Conservation (phyloP, 2,797 vertebrate genomes). For the Phoeniculus purpureus region DNA sequence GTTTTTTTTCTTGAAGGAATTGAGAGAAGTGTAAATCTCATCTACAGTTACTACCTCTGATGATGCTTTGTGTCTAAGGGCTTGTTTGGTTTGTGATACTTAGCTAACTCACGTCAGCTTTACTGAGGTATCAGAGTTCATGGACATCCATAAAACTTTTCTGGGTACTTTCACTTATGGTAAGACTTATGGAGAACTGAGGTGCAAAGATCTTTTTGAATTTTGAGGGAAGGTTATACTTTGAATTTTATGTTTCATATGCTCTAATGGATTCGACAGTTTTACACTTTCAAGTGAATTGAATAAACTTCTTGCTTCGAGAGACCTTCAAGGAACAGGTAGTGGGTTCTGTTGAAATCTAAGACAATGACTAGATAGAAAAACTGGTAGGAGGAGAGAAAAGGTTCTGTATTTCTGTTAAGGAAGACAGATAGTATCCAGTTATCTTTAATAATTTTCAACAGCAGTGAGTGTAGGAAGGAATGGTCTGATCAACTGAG, state of each 20-base stretch:
- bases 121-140: neutral
- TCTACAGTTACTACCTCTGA: neutral
- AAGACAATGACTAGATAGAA: neutral
- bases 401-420: neutral
- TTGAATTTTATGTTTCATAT: neutral
- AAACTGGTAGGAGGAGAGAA: neutral
- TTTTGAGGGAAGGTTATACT: neutral
- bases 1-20: neutral
- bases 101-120: neutral
- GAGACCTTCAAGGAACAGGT: neutral
- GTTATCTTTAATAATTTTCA: neutral
- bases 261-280: neutral
- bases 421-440: neutral
- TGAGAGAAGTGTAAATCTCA: accelerated
- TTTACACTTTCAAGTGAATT: neutral
- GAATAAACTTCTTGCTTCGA: neutral
- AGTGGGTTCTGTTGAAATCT: neutral
- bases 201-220: neutral
- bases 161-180: neutral
- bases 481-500: neutral
- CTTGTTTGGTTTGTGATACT: neutral
- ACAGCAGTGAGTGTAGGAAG: neutral
- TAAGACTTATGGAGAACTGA: neutral
- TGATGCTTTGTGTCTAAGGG: neutral
- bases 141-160: neutral